Conservation (phyloP, 2,113 vertebrate species). For the Notiomystis cincta region DNA sequence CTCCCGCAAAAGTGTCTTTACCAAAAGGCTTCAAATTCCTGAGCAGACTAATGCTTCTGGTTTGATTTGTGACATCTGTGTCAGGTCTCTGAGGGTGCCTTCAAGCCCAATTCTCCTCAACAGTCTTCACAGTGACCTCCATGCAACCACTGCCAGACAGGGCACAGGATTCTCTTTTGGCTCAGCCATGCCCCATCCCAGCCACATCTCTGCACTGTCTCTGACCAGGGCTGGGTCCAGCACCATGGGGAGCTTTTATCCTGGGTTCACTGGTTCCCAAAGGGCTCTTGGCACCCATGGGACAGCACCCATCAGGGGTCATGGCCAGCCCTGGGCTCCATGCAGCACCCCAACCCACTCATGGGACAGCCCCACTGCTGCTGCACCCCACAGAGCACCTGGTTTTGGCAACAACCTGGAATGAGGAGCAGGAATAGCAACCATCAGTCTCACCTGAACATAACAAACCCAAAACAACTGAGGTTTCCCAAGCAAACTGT, state of each 20-base stretch:
- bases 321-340: rapidly evolving
- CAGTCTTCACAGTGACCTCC: not conserved
- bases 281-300: not conserved
- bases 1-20: not conserved
- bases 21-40: not conserved
- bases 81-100: not conserved
- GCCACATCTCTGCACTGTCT: not conserved
- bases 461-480: not conserved
- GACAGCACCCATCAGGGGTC: not conserved
- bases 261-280: not conserved
- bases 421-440: not conserved
- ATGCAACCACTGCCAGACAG: not conserved
- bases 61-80: not conserved
- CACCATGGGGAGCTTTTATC: not conserved
- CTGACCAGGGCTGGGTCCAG: not conserved
- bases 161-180: not conserved
- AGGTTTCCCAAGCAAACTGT: rapidly evolving
- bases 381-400: not conserved
- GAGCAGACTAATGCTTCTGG: not conserved
- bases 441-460: not conserved
- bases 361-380: not conserved
- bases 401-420: not conserved
- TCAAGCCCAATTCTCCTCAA: not conserved
- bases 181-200: not conserved
- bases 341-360: not conserved